Evolutionary conservation across 2,888 invertebrate genomes (phyloP).

Genomic region (Smittia aterrima): DNA sequence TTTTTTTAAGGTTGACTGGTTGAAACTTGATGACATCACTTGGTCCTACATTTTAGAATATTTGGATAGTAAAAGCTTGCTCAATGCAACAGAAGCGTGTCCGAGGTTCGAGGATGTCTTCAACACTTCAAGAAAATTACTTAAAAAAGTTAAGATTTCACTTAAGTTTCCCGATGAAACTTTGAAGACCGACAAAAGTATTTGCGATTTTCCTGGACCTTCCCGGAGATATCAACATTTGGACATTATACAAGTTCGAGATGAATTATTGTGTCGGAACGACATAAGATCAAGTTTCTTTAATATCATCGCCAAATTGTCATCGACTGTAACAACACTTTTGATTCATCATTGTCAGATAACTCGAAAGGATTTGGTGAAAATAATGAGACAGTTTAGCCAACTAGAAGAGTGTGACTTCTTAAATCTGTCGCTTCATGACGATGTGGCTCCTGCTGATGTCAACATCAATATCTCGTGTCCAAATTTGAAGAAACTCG

Average conservation of each 20-base stretch:
- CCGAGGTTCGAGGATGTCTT: background rate
- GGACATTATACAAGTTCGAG: background rate
- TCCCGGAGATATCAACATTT: background rate
- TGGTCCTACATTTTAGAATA: background rate
- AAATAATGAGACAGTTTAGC: background rate
- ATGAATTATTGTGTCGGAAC: background rate
- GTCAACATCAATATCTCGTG: background rate
- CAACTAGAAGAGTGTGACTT: background rate
- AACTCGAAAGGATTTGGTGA: background rate
- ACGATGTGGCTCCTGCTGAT: constrained; percentile 2
- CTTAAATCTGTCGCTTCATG: background rate
- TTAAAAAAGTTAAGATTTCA: constrained; percentile 9
- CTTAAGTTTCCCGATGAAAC: background rate
- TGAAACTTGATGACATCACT: background rate
- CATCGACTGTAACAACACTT: background rate
- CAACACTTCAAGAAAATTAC: background rate
- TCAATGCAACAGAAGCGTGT: background rate
- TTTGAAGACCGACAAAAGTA: background rate
- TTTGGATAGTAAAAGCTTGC: constrained; percentile 4
- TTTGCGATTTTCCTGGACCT: background rate
- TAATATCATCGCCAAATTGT: background rate
- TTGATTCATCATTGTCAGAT: background rate
- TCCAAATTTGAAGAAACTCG: background rate
- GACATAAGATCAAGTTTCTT: background rate
- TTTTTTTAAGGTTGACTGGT: background rate